Evolutionary conservation across 2,797 vertebrate species (phyloP), one percentile per base, ranked within the genome.

Genomic region (Sarcoramphus papa): DNA sequence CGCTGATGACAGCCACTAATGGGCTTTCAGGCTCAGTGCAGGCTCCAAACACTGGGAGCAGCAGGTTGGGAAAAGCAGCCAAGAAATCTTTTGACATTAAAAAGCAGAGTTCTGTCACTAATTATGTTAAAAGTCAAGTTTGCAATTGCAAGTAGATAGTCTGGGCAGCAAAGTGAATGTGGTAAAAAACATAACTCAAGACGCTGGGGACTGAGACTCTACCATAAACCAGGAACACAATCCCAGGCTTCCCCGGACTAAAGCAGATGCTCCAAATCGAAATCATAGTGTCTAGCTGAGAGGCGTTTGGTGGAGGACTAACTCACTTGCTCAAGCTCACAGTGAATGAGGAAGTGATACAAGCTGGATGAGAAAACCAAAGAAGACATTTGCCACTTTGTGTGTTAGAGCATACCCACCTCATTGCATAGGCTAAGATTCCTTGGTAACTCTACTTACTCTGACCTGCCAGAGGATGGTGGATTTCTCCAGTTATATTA

Each of bases 41-140:
- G 88, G 89, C 92, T 97, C 65, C 64, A 74, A 92, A 93, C 80
- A 48, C 83, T 91, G 59, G 77, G 85, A 97, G 77, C 67, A 92
- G 67, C 54, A 81, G 54, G 64, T 83, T 92, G 19, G n/a, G 80
- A 92, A 89, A 93, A 95, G 88, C 63, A 97, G 97, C 98, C 98
- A 98, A 97, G 75, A 96, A 95, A 86, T 96, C 69, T 96, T 96
- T 45, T 59, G 79, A 96, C 93, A 94, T 97, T 97, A 98, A 98
- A 96, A 93, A 90, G 91, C 95, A 97, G 88, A 95, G 72, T 95
- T 97, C 85, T 95, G 65, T 92, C 95, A 96, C 96, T 97, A 98
- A 98, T 98, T 97, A 98, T 76, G n/a, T 94, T 98, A 98, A 98
- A 98, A 98, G 95, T 98, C 95, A 94, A 94, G 92, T 94, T 94